phyloP scores from a whole-genome alignment of 2,113 vertebrate species.

The Oenanthe oenanthe region DNA sequence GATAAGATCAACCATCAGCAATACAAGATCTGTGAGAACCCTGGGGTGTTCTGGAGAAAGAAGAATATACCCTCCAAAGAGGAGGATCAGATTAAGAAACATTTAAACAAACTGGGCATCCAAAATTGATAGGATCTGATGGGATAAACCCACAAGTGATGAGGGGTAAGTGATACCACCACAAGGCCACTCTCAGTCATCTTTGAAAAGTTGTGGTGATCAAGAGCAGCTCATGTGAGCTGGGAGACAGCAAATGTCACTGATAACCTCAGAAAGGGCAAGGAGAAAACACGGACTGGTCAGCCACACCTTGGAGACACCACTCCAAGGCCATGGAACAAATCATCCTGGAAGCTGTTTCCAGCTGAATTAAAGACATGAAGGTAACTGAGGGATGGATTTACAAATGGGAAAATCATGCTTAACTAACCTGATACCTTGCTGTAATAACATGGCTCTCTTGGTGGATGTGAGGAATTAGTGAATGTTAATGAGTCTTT shows the following conservation, averaged over 20 bases:
- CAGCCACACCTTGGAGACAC: neutral
- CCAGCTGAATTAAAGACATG: neutral
- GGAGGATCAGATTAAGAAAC: neutral
- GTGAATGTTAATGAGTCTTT: neutral
- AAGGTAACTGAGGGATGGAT: neutral
- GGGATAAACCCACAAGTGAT: neutral
- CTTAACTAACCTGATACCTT: neutral
- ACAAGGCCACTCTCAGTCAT: neutral
- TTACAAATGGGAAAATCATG: neutral
- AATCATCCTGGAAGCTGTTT: neutral
- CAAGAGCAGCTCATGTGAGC: neutral
- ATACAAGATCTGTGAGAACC: neutral
- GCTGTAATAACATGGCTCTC: neutral
- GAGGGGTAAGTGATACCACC: neutral
- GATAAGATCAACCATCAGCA: neutral
- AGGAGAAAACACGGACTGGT: neutral
- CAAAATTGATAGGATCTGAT: neutral
- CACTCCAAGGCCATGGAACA: neutral
- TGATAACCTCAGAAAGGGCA: neutral
- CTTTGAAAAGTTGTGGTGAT: neutral
- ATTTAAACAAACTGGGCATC: neutral
- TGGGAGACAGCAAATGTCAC: neutral
- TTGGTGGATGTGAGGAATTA: neutral
- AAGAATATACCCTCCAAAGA: accelerated
- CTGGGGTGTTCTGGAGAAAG: neutral